Evolutionary conservation across 2,888 invertebrate species (phyloP).

Genomic region (Tupiocoris notatus): DNA sequence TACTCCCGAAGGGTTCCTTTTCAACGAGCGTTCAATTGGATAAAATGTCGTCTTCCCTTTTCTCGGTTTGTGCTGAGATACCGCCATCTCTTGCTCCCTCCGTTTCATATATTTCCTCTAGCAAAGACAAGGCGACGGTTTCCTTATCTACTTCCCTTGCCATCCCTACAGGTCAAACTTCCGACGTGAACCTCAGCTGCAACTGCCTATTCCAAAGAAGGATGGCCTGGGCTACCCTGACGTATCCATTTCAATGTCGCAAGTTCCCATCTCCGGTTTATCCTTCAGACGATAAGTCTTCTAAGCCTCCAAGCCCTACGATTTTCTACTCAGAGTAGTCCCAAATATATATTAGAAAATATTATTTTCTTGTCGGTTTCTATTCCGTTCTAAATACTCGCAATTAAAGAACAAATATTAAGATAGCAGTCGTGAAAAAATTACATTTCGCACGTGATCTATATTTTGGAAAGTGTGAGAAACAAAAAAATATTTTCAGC

Average conservation of each 20-base stretch:
- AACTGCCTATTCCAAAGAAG: neutral
- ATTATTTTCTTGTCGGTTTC: too few species aligned
- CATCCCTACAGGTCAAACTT: neutral
- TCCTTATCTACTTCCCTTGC: neutral
- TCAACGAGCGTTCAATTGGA: constrained; percentile 13
- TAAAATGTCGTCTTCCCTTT: constrained; percentile 2
- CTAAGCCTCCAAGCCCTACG: too few species aligned
- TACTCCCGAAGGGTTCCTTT: neutral
- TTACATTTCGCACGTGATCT: too few species aligned
- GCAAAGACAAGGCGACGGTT: neutral
- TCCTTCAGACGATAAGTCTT: too few species aligned
- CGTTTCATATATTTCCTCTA: neutral
- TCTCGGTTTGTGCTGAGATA: neutral
- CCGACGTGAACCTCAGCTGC: neutral
- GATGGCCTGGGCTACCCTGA: neutral
- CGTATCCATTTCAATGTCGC: neutral
- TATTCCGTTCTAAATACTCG: too few species aligned
- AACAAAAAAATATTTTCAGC: too few species aligned
- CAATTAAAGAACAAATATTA: too few species aligned
- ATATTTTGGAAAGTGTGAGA: too few species aligned
- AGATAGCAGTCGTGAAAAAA: too few species aligned
- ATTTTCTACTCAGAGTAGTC: too few species aligned
- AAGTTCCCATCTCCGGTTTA: too few species aligned
- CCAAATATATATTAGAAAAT: too few species aligned
- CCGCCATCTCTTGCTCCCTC: neutral